Base-by-base conservation (phyloP, 2,113 vertebrate species). In the Austrofundulus limnaeus region DNA sequence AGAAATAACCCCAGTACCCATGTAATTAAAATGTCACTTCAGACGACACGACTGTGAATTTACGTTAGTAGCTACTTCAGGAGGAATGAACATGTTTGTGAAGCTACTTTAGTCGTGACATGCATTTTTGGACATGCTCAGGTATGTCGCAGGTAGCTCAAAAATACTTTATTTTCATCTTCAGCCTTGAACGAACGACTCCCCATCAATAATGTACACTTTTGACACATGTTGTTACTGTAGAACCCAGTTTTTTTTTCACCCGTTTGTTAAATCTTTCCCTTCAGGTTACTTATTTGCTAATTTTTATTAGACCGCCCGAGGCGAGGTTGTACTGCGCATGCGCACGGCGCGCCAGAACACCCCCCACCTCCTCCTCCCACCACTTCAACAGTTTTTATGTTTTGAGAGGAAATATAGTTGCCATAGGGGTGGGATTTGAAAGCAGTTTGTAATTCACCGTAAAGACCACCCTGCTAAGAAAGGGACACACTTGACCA, bases 201-300 rank as follows among this genome's bases (percentile, higher is more conserved):
- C 20, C 13, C 31, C 10, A 16, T 5, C 25, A 16, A 1, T 19
- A 20, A 43, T 13, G 24, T 4, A 2, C 1, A 17, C 17, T 11
- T 20, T 41, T 19, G 5, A 2, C 34, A 60, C 45, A 43, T 69
- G 37, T 5, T 52, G 2, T 9, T 12, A 20, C 12, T 34, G 41
- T 5, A 51, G 19, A 6, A 15, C 3, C 0, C 16, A 19, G 9
- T 3, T n/a, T 15, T n/a, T 2, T n/a, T 19, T 45, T 14, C 11
- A 0, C n/a, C n/a, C 10, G 7, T 11, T 21, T 43, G 63, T 75
- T 77, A 66, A n/a, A 70, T 78, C 8, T 11, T 66, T 60, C 1
- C 38, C 24, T 55, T 13, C 38, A 47, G 57, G 70, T 86, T 68
- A 86, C 21, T 75, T 51, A 85, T 86, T 81, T 58, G 19, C 39